Evolutionary conservation across 2,888 invertebrate species (phyloP).

Genomic region (Choreutis nemorana): DNA sequence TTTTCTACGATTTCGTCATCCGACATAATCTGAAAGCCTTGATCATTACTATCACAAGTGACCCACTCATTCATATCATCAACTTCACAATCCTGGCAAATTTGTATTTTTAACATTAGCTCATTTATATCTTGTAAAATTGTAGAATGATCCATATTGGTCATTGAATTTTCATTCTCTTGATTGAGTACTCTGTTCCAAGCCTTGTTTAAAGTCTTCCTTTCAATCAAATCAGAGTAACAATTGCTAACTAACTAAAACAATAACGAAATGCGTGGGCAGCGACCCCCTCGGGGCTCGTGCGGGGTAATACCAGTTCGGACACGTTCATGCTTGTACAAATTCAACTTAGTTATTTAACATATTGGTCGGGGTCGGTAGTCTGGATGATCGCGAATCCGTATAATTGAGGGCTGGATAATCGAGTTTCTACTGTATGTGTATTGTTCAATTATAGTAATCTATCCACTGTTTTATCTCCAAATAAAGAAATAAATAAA

Average conservation of each 20-base stretch:
- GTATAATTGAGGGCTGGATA: too few species aligned
- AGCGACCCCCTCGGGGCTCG: too few species aligned
- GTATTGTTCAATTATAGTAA: too few species aligned
- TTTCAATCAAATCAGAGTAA: slow-evolving; percentile 10
- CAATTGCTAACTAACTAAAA: too few species aligned
- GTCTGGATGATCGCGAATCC: too few species aligned
- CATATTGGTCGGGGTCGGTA: too few species aligned
- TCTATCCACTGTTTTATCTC: too few species aligned
- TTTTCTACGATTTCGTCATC: slow-evolving; percentile 9
- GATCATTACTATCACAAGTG: slow-evolving; percentile 7
- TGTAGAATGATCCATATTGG: slow-evolving; percentile 10
- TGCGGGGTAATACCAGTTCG: too few species aligned
- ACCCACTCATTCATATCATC: slow-evolving; percentile 8
- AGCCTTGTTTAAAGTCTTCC: slow-evolving; percentile 9
- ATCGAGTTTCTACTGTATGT: too few species aligned
- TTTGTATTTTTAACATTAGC: slow-evolving; percentile 9
- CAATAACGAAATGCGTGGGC: too few species aligned
- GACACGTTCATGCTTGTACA: too few species aligned
- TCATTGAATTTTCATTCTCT: slow-evolving; percentile 8
- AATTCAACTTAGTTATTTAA: slow-evolving; percentile 4
- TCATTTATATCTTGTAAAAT: slow-evolving; percentile 11
- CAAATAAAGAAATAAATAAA: too few species aligned
- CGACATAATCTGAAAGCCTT: slow-evolving; percentile 9
- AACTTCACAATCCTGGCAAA: slow-evolving; percentile 10
- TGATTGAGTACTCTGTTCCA: slow-evolving; percentile 10